A percentile compares a stretch with the other conserved stretches of the same genome.
Conservation (phyloP, 2,797 vertebrate genomes). For the Lepilemur septentrionalis region DNA sequence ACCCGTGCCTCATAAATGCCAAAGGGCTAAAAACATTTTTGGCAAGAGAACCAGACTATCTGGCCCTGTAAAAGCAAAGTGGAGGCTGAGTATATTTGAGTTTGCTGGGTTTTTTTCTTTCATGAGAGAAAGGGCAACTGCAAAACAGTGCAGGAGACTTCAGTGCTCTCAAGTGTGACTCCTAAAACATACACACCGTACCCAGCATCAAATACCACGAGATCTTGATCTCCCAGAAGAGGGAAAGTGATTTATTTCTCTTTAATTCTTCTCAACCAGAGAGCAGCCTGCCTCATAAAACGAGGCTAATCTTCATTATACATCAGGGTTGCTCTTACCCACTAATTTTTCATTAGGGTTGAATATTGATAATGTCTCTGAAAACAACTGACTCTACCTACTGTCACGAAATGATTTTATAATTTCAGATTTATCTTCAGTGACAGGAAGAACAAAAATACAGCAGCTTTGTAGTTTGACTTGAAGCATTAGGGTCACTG, state of each 20-base stretch:
- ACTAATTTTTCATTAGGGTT: background rate
- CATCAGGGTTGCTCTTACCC: slow-evolving; percentile 33
- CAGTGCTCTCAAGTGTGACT: background rate
- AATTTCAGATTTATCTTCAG: background rate
- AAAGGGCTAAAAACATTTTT: slow-evolving; percentile 50
- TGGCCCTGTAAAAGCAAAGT: slow-evolving; percentile 42
- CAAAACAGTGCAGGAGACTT: background rate
- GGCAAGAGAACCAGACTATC: slow-evolving; percentile 58
- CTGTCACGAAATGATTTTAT: background rate
- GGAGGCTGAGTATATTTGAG: background rate
- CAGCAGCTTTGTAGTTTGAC: background rate
- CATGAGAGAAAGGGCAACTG: background rate
- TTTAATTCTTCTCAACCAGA: background rate
- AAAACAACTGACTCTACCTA: background rate
- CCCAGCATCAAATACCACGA: background rate
- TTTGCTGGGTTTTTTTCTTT: background rate
- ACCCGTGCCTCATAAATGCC: slow-evolving; percentile 28
- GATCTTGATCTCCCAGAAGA: background rate
- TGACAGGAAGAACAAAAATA: background rate
- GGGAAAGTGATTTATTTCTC: background rate
- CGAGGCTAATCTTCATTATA: slow-evolving; percentile 38
- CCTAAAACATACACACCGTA: background rate
- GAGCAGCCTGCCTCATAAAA: background rate
- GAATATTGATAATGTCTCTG: background rate
- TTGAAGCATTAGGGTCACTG: background rate